phyloP scores from a whole-genome alignment of 2,113 vertebrate species.

The Gopherus flavomarginatus region DNA sequence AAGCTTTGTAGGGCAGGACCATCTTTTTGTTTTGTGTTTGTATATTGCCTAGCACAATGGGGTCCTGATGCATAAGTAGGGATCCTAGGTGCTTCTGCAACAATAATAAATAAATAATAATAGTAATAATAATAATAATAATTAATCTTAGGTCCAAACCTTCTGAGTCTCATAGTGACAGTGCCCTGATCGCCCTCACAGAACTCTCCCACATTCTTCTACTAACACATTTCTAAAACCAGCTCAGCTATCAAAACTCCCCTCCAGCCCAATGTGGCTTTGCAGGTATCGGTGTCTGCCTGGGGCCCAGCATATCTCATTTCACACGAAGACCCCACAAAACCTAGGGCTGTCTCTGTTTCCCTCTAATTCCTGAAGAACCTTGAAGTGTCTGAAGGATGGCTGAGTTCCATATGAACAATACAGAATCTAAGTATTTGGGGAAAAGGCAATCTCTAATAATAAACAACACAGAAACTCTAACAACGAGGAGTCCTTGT shows the following conservation, averaged over 20 bases:
- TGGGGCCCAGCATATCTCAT: constrained; percentile 15
- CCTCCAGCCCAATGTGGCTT: not conserved
- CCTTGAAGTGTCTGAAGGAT: not conserved
- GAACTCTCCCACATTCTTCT: not conserved
- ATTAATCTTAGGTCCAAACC: not conserved
- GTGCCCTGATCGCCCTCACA: not conserved
- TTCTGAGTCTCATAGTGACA: not conserved
- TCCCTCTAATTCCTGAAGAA: constrained; percentile 16
- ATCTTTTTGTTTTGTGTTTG: not conserved
- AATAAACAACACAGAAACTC: constrained; percentile 70
- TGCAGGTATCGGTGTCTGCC: not conserved
- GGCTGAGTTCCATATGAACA: constrained; percentile 21
- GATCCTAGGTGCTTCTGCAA: not conserved
- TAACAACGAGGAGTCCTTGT: not conserved
- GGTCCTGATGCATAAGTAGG: not conserved
- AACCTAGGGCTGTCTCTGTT: not conserved
- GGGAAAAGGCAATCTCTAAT: constrained; percentile 61
- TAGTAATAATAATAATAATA: not conserved
- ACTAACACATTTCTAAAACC: not conserved
- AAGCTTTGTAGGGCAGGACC: not conserved
- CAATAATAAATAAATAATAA: too few species aligned
- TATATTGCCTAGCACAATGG: not conserved
- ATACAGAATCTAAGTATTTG: constrained; percentile 16
- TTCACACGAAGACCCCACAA: not conserved
- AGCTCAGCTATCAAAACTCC: not conserved